Evolutionary conservation across 1,140 invertebrate genomes (phyloP).

Genomic region (Bombyx mandarina): DNA sequence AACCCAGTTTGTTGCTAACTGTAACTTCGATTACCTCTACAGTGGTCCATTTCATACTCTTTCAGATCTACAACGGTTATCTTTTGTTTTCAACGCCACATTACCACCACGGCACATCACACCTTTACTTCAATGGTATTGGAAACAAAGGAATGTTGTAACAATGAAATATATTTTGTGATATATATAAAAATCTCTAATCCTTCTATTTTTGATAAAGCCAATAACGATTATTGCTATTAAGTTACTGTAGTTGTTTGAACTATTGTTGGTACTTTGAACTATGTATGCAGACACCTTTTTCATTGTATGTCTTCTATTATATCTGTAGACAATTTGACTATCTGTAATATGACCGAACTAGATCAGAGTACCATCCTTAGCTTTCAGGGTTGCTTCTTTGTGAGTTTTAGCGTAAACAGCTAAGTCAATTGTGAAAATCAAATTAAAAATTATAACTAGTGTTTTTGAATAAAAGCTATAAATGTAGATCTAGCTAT

Average conservation of each 20-base stretch:
- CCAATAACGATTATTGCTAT: conserved; percentile 58
- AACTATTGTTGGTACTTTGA: too few species aligned
- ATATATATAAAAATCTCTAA: conserved; percentile 69
- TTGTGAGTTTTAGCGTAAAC: conserved; percentile 21
- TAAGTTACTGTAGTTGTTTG: too few species aligned
- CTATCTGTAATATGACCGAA: too few species aligned
- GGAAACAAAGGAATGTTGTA: conserved; percentile 53
- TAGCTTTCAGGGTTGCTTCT: conserved; percentile 18
- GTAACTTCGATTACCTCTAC: conserved; percentile 57
- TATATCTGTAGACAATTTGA: too few species aligned
- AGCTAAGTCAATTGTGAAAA: conserved; percentile 37
- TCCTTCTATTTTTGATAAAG: conserved; percentile 70
- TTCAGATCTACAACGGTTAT: conserved; percentile 48
- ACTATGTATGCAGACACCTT: too few species aligned
- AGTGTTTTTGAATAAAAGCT: neutral
- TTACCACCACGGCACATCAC: conserved; percentile 2
- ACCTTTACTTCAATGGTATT: conserved; percentile 32
- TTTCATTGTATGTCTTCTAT: too few species aligned
- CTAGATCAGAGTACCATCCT: too few species aligned
- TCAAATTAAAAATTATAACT: conserved; percentile 1
- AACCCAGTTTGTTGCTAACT: neutral
- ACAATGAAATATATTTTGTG: conserved; percentile 70
- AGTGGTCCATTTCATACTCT: conserved; percentile 57
- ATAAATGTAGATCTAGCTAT: too few species aligned
- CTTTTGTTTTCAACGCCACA: conserved; percentile 59